Conservation (phyloP, 2,113 vertebrate genomes). For the Mesoclemmys tuberculata region DNA sequence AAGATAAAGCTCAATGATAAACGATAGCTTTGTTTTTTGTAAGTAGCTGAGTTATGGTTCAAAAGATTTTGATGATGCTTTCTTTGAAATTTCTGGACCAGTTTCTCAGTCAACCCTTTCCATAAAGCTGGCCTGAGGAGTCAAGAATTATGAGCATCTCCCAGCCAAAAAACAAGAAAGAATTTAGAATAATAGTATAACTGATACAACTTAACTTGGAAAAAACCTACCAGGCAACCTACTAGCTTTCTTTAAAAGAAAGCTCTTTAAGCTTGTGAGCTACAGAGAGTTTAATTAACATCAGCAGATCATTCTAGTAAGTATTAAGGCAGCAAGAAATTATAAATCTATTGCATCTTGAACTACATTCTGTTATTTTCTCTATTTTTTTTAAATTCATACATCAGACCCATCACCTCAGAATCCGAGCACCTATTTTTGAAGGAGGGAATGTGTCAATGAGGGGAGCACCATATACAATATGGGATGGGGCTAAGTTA, state of each 20-base stretch:
- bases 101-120: slow-evolving; percentile 34
- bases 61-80: slow-evolving; percentile 46
- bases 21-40: slow-evolving; percentile 64
- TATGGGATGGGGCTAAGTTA: background rate
- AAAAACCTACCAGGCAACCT: slow-evolving; percentile 40
- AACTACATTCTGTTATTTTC: background rate
- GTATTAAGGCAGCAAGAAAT: slow-evolving; percentile 38
- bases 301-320: slow-evolving; percentile 47
- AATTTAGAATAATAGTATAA: slow-evolving; percentile 54
- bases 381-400: background rate
- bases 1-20: slow-evolving; percentile 53
- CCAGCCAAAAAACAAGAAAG: slow-evolving; percentile 5
- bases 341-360: slow-evolving; percentile 10
- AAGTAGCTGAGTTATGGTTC: slow-evolving; percentile 38
- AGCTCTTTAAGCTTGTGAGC: slow-evolving; percentile 51
- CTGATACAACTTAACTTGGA: slow-evolving; percentile 46
- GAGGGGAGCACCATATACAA: background rate
- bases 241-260: slow-evolving; percentile 52
- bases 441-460: background rate
- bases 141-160: background rate
- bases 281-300: slow-evolving; percentile 35
- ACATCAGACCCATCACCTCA: background rate
- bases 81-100: slow-evolving; percentile 68
- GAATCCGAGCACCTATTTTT: background rate
- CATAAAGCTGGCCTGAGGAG: slow-evolving; percentile 32